Percentiles rank a stretch among this genome's conserved stretches.
Conservation (phyloP, 2,113 vertebrate species). For the Sander vitreus region DNA sequence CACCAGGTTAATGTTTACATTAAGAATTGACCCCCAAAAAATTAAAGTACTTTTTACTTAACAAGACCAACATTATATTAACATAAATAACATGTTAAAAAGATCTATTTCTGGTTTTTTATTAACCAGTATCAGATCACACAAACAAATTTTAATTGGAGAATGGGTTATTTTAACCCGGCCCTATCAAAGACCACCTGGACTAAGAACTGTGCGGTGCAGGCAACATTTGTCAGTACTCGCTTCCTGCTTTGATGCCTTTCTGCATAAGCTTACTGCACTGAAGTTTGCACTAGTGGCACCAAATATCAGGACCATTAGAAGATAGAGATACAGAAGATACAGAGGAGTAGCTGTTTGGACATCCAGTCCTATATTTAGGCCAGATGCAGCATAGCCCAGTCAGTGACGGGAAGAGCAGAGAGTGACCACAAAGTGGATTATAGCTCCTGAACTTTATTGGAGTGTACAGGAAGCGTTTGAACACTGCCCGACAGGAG, state of each 20-base stretch:
- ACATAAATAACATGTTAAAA: too few species aligned
- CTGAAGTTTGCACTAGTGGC: neutral
- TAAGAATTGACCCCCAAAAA: too few species aligned
- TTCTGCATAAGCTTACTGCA: neutral
- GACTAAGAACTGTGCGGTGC: neutral
- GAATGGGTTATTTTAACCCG: too few species aligned
- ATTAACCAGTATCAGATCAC: too few species aligned
- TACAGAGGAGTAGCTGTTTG: slow-evolving; percentile 17
- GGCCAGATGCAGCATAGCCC: slow-evolving; percentile 1
- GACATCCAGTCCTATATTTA: slow-evolving; percentile 27
- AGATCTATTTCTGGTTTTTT: too few species aligned
- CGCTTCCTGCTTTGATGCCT: neutral
- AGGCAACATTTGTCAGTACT: neutral
- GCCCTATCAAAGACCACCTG: slow-evolving; percentile 8
- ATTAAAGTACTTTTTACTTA: too few species aligned
- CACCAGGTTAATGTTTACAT: too few species aligned
- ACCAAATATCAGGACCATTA: neutral
- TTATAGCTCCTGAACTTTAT: neutral
- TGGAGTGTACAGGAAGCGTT: neutral
- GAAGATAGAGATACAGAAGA: slow-evolving; percentile 5
- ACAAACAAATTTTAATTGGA: too few species aligned
- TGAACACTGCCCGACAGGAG: neutral
- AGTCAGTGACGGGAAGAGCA: slow-evolving; percentile 3
- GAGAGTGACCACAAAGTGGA: neutral
- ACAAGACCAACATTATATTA: too few species aligned